phyloP scores from a whole-genome alignment of 35 echinoderm and acorn worm species.

The Lytechinus variegatus region DNA sequence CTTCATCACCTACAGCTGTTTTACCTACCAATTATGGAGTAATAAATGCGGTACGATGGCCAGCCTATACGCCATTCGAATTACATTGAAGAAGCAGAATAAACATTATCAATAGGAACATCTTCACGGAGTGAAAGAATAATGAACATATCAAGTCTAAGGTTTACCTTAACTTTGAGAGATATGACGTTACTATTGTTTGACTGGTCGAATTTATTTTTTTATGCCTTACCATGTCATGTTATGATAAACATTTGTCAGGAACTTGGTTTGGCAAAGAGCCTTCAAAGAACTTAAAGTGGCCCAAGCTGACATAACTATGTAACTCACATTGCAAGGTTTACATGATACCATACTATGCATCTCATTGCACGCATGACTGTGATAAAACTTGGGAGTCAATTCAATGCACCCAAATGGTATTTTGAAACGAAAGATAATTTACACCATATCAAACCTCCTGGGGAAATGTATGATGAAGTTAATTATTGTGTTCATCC shows the following conservation, averaged over 20 bases:
- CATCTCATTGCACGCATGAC: neutral
- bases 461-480: too few species aligned
- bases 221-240: neutral
- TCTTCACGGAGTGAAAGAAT: neutral
- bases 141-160: neutral
- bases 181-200: too few species aligned
- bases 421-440: neutral
- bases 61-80: neutral
- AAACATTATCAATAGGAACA: neutral
- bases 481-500: too few species aligned
- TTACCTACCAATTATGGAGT: neutral
- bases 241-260: neutral
- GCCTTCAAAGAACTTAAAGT: neutral
- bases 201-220: neutral
- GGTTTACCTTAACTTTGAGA: too few species aligned
- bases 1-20: neutral
- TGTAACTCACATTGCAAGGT: neutral
- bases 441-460: neutral
- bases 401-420: neutral
- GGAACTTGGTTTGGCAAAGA: neutral
- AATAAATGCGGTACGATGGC: conserved; percentile 1
- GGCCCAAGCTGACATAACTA: neutral
- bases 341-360: neutral
- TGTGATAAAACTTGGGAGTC: neutral
- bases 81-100: neutral